Base-by-base conservation (phyloP, 1,140 invertebrate species). In the Procambarus virginalis region DNA sequence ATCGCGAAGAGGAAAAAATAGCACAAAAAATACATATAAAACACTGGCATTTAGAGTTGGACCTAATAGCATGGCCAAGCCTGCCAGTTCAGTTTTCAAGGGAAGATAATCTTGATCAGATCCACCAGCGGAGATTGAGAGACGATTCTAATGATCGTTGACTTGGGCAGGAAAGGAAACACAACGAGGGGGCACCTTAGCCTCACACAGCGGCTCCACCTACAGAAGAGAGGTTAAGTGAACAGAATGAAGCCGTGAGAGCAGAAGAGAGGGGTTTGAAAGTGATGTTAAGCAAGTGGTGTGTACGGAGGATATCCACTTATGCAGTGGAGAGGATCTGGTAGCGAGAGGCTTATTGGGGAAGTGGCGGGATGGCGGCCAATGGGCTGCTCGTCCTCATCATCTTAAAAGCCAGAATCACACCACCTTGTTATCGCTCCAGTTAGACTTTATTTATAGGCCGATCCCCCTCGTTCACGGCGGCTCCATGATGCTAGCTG, bases 331-430 rank as follows among this genome's bases (percentile, higher is more conserved):
- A n/a, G 64, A 68, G 64, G 10, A 17, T 34, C 34, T 17, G 68
- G n/a, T 20, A 34, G 68, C 4, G n/a, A 8, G n/a, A 3, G 22
- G 68, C 68, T 73, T 73, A 34, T 73, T 73, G n/a, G n/a, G 4
- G 10, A 73, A 73, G 68, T 22, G 34, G 68, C 20, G 68, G n/a
- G n/a, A 5, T 34, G 3, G 12, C 68, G 4, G n/a, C 4, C 68
- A 73, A 73, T 73, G 68, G 68, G n/a, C n/a, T 34, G 5, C 5
- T 34, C 5, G 68, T 2, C n/a, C 68, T 73, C 68, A 73, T 73
- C 68, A 73, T 73, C 68, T 73, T 73, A 73, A 73, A 73, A 73
- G 68, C 68, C 68, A 73, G n/a, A 73, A 73, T 73, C 68, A 73
- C 68, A 73, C n/a, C 68, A 17, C 68, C 22, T 73, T 14, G 68